These are phyloP conservation scores for Telmatherina bonti DNA, from an alignment of 2,797 vertebrate genomes.

Conservation along the genomic window DNA sequence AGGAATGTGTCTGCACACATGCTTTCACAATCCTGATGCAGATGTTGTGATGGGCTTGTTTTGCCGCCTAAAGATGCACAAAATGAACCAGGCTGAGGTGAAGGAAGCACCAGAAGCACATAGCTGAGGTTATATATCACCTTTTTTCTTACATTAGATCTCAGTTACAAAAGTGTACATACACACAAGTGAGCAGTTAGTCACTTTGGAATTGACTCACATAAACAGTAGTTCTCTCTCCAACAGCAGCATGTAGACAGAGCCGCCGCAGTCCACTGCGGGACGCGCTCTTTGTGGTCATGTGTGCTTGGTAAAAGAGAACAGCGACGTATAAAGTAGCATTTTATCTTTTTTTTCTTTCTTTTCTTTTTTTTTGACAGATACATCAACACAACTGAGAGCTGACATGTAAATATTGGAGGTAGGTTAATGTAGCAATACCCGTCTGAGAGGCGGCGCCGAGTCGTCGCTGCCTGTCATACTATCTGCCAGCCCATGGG, in stretches of 20 bases:
- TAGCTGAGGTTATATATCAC: constrained; percentile 78
- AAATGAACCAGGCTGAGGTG: constrained; percentile 21
- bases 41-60: constrained; percentile 28
- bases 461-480: constrained; percentile 53
- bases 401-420: constrained; percentile 76
- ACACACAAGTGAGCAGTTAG: constrained; percentile 74
- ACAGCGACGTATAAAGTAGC: constrained; percentile 57
- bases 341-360: constrained; percentile 17
- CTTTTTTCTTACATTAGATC: constrained; percentile 76
- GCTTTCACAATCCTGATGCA: constrained; percentile 51
- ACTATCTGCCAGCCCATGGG: constrained; percentile 68
- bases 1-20: constrained; percentile 44
- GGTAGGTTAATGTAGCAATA: constrained; percentile 82
- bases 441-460: constrained; percentile 74
- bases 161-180: constrained; percentile 81
- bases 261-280: constrained; percentile 39
- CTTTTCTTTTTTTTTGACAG: constrained; percentile 40
- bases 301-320: constrained; percentile 72
- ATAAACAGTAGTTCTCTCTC: constrained; percentile 64
- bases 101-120: constrained; percentile 31
- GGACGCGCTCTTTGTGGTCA: constrained; percentile 64
- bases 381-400: constrained; percentile 64
- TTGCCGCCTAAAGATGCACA: constrained; percentile 21
- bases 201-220: constrained; percentile 80
- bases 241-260: constrained; percentile 78